A percentile compares a stretch with the other conserved stretches of the same genome.
Conservation (phyloP, 2,797 vertebrate genomes). For the Neoniphon sammara region DNA sequence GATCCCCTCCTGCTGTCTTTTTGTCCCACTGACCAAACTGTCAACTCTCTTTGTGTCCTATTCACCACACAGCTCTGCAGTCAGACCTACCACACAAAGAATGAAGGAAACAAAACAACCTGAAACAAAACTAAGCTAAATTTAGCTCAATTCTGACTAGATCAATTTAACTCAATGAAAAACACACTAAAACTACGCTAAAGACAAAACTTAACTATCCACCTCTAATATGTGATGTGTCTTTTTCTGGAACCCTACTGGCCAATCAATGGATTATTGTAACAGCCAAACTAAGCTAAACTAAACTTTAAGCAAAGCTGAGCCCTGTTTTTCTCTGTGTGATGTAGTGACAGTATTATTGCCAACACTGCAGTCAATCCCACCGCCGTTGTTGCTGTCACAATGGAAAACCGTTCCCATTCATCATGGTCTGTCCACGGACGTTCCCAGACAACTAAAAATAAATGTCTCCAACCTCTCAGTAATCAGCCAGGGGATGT, state of each 20-base stretch:
- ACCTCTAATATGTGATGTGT: not conserved
- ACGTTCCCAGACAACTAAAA: constrained; percentile 62
- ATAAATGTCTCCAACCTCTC: constrained; percentile 63
- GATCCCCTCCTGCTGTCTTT: not conserved
- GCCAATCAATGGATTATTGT: not conserved
- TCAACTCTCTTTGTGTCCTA: constrained; percentile 4
- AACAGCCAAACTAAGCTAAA: not conserved
- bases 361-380: constrained; percentile 60
- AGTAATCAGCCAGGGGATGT: constrained; percentile 57
- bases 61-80: not conserved
- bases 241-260: not conserved
- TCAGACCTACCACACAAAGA: too few species aligned
- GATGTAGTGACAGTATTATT: constrained; percentile 54
- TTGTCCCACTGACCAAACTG: constrained; percentile 23
- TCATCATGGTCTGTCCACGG: constrained; percentile 64
- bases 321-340: constrained; percentile 29
- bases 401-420: constrained; percentile 55
- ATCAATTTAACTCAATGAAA: not conserved
- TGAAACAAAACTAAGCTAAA: too few species aligned
- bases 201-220: not conserved
- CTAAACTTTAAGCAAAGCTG: constrained; percentile 26
- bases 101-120: too few species aligned
- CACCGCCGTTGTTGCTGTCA: constrained; percentile 62
- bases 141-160: not conserved
- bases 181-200: not conserved